Evolutionary conservation across 1,140 invertebrate species (phyloP).

Genomic region (Harlomillsia oculata): DNA sequence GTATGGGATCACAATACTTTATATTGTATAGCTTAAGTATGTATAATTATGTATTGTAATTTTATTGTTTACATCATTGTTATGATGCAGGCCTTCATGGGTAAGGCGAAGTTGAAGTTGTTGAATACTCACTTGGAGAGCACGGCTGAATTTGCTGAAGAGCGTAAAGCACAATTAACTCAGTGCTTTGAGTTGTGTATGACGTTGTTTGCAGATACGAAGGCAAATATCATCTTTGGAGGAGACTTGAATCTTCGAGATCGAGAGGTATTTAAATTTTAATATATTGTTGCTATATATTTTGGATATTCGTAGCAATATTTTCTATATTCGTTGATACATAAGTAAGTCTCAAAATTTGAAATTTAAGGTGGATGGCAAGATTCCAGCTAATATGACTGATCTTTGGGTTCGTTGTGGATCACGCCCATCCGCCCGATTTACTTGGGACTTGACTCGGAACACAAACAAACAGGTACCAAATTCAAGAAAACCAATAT

Average conservation of each 20-base stretch:
- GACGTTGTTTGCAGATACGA: slow-evolving; percentile 37
- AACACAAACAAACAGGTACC: slow-evolving; percentile 44
- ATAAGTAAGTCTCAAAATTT: background rate
- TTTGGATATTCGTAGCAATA: background rate
- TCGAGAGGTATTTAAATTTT: slow-evolving; percentile 44
- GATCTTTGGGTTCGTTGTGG: slow-evolving; percentile 52
- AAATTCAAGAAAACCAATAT: background rate
- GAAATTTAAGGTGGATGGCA: slow-evolving; percentile 39
- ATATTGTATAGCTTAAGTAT: background rate
- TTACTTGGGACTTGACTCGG: slow-evolving; percentile 50
- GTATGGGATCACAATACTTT: background rate
- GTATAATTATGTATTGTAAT: background rate
- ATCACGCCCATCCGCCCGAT: slow-evolving; percentile 44
- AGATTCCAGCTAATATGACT: slow-evolving; percentile 42
- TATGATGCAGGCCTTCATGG: slow-evolving; percentile 43
- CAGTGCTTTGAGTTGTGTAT: slow-evolving; percentile 41
- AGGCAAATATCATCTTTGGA: slow-evolving; percentile 48
- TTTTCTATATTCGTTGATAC: no score
- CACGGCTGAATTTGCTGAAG: slow-evolving; percentile 43
- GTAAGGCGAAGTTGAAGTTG: slow-evolving; percentile 42
- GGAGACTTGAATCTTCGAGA: slow-evolving; percentile 54
- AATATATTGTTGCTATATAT: background rate
- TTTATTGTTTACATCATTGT: slow-evolving; percentile 5
- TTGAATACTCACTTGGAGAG: slow-evolving; percentile 54
- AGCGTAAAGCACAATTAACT: slow-evolving; percentile 45